Evolutionary conservation across 53 echinoderm and acorn worm species (phyloP).

Genomic region (Actinopyga echinites): DNA sequence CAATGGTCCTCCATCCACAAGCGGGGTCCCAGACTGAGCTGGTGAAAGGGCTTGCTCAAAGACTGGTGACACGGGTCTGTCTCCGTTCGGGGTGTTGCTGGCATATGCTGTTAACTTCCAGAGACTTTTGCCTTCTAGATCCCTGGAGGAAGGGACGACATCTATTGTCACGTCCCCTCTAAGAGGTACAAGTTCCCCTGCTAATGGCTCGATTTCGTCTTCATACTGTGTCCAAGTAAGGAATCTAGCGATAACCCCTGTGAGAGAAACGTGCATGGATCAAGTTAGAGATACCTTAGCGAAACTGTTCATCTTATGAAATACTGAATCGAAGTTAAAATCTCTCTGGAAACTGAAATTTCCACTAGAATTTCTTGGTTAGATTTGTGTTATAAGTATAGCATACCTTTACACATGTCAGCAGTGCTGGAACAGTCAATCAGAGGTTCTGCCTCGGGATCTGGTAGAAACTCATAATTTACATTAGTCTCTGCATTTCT

Average conservation of each 20-base stretch:
- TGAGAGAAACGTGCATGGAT: not conserved
- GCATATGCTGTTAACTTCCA: slow-evolving; percentile 81
- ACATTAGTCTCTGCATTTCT: slow-evolving; percentile 11
- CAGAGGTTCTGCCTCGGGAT: not conserved
- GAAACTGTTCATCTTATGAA: too few species aligned
- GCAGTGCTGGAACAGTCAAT: slow-evolving; percentile 7
- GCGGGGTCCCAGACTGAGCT: slow-evolving; percentile 48
- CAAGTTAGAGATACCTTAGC: too few species aligned
- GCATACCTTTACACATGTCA: slow-evolving; percentile 31
- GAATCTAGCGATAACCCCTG: slow-evolving; percentile 16
- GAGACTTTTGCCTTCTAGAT: slow-evolving; percentile 65
- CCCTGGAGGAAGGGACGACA: slow-evolving; percentile 36
- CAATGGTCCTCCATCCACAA: slow-evolving; percentile 66
- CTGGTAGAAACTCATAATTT: slow-evolving; percentile 7
- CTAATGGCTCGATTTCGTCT: not conserved
- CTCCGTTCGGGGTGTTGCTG: slow-evolving; percentile 59
- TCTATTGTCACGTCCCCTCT: slow-evolving; percentile 1
- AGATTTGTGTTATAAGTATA: too few species aligned
- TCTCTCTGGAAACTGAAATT: too few species aligned
- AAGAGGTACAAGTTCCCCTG: not conserved
- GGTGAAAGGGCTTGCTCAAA: slow-evolving; percentile 67
- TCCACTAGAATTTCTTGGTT: too few species aligned
- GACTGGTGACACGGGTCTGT: slow-evolving; percentile 46
- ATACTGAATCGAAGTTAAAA: too few species aligned
- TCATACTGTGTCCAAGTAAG: not conserved